Evolutionary conservation across 2,113 vertebrate genomes (phyloP).

Genomic region (Megalops atlanticus): DNA sequence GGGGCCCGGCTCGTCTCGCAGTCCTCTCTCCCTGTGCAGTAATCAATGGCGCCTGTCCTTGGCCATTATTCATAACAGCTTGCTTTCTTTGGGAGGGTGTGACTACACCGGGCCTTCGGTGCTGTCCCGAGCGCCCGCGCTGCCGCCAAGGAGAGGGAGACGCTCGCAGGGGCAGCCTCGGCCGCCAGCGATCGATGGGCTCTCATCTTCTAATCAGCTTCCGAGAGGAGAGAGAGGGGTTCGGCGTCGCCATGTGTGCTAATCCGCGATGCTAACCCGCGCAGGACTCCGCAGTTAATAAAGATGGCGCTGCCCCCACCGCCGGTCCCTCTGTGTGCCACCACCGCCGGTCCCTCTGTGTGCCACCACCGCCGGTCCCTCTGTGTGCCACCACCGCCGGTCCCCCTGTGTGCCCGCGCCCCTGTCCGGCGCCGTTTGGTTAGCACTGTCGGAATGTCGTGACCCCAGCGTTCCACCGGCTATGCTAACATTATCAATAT

Average conservation of each 20-base stretch:
- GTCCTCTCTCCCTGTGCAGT: slow-evolving; percentile 52
- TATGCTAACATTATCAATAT: slow-evolving; percentile 10
- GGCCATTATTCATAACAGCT: slow-evolving; percentile 60
- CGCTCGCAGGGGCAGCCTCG: neutral
- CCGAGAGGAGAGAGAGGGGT: slow-evolving; percentile 41
- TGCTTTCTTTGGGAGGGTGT: neutral
- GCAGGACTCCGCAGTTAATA: slow-evolving; percentile 43
- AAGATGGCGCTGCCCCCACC: slow-evolving; percentile 23
- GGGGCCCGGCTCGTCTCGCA: slow-evolving; percentile 16
- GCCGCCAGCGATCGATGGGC: slow-evolving; percentile 48
- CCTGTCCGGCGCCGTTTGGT: neutral
- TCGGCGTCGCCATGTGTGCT: slow-evolving; percentile 31
- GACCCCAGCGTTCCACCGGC: slow-evolving; percentile 28
- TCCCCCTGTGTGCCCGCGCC: slow-evolving; percentile 5
- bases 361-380: slow-evolving; percentile 15
- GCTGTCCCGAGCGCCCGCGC: slow-evolving; percentile 31
- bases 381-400: neutral
- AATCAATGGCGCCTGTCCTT: slow-evolving; percentile 66
- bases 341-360: slow-evolving; percentile 11
- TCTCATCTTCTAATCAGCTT: slow-evolving; percentile 61
- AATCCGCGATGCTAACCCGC: slow-evolving; percentile 51
- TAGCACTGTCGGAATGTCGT: neutral
- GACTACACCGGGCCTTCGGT: slow-evolving; percentile 40
- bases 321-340: slow-evolving; percentile 5
- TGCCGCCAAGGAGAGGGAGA: too few relatives aligned